A percentile compares a stretch with the other conserved stretches of the same genome.
These are phyloP conservation scores for Helicoverpa armigera DNA, from an alignment of 1,140 invertebrate genomes.

Conservation along the genomic window DNA sequence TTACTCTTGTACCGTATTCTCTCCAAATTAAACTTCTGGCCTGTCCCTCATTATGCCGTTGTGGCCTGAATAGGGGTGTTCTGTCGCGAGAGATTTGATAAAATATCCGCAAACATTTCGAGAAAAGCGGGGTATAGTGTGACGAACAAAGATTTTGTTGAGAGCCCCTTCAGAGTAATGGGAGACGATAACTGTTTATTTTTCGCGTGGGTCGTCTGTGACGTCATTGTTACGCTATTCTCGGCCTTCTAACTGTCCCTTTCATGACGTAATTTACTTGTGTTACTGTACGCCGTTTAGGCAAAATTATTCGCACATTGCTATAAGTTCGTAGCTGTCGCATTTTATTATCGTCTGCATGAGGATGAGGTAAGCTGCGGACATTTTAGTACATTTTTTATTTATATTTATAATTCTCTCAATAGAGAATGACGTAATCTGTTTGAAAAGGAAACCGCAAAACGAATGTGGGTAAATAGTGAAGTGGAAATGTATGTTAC, in stretches of 20 bases:
- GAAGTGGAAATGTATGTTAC: not conserved
- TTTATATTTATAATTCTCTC: conserved; percentile 8
- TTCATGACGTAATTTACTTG: conserved; percentile 49
- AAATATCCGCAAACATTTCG: conserved; percentile 45
- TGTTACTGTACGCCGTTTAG: conserved; percentile 27
- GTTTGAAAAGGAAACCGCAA: conserved; percentile 17
- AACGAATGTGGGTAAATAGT: not conserved
- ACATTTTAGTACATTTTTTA: not conserved
- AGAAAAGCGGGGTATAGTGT: conserved; percentile 8
- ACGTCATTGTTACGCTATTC: conserved; percentile 50
- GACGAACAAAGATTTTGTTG: conserved; percentile 45
- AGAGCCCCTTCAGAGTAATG: conserved; percentile 46
- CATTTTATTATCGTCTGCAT: conserved; percentile 25
- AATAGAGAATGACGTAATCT: conserved; percentile 7
- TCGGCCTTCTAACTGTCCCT: conserved; percentile 52
- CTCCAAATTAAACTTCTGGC: conserved; percentile 41
- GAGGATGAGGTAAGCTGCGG: conserved; percentile 20
- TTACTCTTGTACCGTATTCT: conserved; percentile 24
- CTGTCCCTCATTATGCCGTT: conserved; percentile 6
- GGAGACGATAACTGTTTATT: conserved; percentile 47
- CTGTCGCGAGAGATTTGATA: conserved; percentile 43
- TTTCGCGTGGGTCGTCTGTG: conserved; percentile 51
- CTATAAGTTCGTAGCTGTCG: conserved; percentile 27
- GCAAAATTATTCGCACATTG: conserved; percentile 19
- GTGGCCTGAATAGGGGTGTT: conserved; percentile 31